Evolutionary conservation across 2,797 vertebrate genomes (phyloP).

Genomic region (Enteromius unitaeniatus): DNA sequence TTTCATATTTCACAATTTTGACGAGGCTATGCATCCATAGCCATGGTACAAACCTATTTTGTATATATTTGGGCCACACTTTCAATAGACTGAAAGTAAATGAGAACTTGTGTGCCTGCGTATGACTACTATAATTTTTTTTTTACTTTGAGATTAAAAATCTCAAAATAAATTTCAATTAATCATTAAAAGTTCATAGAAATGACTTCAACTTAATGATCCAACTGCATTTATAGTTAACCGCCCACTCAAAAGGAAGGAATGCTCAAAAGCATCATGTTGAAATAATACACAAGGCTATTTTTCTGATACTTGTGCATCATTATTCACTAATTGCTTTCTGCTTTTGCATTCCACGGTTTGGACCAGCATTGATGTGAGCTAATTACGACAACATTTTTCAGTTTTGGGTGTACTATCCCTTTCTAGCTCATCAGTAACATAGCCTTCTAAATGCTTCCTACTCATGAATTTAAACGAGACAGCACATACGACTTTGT

Average conservation of each 20-base stretch:
- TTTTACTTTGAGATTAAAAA: background rate
- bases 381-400: background rate
- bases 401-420: background rate
- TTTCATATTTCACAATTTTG: background rate
- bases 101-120: background rate
- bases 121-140: background rate
- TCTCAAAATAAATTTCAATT: background rate
- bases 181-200: background rate
- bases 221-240: background rate
- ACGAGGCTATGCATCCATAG: background rate
- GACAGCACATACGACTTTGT: constrained; percentile 2
- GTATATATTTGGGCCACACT: background rate
- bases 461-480: background rate
- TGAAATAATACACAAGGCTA: background rate
- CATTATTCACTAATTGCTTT: background rate
- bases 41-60: background rate
- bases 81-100: background rate
- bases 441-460: constrained; percentile 26
- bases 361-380: background rate
- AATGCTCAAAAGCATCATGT: background rate
- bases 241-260: background rate
- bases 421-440: constrained; percentile 4
- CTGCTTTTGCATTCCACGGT: background rate
- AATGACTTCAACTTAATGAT: background rate
- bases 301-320: background rate